Percentiles rank a stretch among this genome's conserved stretches.
Evolutionary conservation across 1,140 invertebrate genomes (phyloP).

Genomic region (Neuroterus valhalla): DNA sequence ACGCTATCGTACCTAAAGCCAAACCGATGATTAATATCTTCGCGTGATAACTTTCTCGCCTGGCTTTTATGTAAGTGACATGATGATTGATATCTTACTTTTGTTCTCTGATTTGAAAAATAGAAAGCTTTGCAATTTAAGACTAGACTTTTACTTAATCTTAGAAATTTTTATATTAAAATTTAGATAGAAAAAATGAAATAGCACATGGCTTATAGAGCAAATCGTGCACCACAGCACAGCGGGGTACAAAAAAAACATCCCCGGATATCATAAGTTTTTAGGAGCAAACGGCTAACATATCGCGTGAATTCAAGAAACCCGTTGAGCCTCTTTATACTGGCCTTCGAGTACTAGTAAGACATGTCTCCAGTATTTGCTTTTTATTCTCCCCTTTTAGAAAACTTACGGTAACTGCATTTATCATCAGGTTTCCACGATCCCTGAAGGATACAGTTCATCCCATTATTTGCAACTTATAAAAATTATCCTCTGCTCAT

Average conservation of each 20-base stretch:
- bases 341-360: constrained; percentile 17
- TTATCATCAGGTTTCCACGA: background rate
- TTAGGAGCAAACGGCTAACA: constrained; percentile 16
- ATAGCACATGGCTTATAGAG: constrained; percentile 20
- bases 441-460: background rate
- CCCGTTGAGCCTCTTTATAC: constrained; percentile 23
- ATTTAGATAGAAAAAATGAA: background rate
- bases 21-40: background rate
- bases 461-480: no score
- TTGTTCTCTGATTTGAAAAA: background rate
- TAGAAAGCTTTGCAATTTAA: background rate
- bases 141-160: no score
- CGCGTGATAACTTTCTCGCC: background rate
- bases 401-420: background rate
- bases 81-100: background rate
- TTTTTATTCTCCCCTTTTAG: background rate
- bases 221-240: constrained; percentile 5
- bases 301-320: constrained; percentile 22
- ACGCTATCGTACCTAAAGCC: background rate
- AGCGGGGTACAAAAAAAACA: constrained; percentile 16
- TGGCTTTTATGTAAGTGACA: background rate
- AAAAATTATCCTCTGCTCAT: no score
- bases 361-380: background rate
- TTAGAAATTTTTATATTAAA: background rate
- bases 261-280: constrained; percentile 3